A percentile compares a stretch with the other conserved stretches of the same genome.
Conservation (phyloP, 2,888 invertebrate genomes). For the Mesorhabditis spiculigera region DNA sequence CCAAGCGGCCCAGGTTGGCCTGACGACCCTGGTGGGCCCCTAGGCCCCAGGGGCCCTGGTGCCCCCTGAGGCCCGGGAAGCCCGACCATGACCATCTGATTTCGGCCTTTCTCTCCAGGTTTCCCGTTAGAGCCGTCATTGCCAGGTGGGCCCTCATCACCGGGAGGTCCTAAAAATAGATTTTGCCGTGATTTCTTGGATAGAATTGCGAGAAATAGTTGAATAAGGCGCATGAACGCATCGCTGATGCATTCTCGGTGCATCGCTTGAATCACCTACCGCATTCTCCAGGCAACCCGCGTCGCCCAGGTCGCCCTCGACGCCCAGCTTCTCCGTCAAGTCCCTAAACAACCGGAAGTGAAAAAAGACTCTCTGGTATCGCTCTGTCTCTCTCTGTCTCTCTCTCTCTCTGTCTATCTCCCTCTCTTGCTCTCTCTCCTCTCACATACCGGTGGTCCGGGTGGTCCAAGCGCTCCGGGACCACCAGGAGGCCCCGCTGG, state of each 20-base stretch:
- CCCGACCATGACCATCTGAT: background rate
- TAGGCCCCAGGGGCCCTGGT: background rate
- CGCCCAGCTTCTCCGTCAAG: too few species aligned
- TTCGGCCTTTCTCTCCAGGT: background rate
- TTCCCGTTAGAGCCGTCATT: constrained; percentile 3
- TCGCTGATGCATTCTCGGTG: too few species aligned
- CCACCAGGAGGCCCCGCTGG: background rate
- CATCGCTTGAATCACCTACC: background rate
- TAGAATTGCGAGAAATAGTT: too few species aligned
- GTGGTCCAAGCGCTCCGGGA: background rate
- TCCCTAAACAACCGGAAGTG: too few species aligned
- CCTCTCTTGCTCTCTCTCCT: too few species aligned
- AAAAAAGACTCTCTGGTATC: too few species aligned
- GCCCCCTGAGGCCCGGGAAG: background rate
- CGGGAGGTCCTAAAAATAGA: too few species aligned
- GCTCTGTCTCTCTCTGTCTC: too few species aligned
- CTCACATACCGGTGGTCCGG: too few species aligned
- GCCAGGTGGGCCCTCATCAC: background rate
- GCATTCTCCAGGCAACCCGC: background rate
- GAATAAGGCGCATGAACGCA: too few species aligned
- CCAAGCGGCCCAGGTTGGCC: background rate
- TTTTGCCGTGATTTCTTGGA: too few species aligned
- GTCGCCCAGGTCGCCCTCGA: background rate
- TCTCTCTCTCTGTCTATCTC: too few species aligned
- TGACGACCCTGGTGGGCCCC: background rate